Conservation (phyloP, 2,797 vertebrate genomes). For the Spinus olivaceus region DNA sequence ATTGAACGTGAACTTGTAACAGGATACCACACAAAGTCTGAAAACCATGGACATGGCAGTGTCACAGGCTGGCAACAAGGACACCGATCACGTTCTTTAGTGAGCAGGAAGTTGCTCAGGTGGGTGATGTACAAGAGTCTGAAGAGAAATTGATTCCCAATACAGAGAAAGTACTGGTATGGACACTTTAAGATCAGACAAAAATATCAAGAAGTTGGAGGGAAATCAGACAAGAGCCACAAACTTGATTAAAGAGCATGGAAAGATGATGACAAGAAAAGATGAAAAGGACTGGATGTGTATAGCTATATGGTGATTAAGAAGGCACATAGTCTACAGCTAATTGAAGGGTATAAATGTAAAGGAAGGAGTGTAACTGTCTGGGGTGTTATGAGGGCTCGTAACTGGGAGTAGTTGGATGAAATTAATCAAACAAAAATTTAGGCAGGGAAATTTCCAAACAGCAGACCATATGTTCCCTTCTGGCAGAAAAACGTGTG, state of each 20-base stretch:
- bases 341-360: conserved; percentile 47
- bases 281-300: conserved; percentile 17
- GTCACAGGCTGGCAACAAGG: neutral
- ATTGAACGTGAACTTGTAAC: neutral
- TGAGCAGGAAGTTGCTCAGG: neutral
- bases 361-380: conserved; percentile 27
- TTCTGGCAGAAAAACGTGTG: conserved; percentile 62
- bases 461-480: conserved; percentile 58
- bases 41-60: neutral
- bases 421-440: conserved; percentile 68
- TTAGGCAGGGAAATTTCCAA: conserved; percentile 61
- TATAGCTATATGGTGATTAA: conserved; percentile 7
- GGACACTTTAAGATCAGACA: neutral
- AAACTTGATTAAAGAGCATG: neutral
- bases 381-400: conserved; percentile 33
- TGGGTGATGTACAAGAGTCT: neutral
- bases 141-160: neutral
- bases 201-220: neutral
- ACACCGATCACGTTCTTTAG: accelerated
- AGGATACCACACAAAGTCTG: neutral
- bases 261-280: neutral
- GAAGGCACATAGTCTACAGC: neutral
- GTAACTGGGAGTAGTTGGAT: conserved; percentile 54
- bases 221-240: neutral
- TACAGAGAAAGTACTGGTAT: neutral